phyloP scores from a whole-genome alignment of 2,113 vertebrate species.

The Turdus rufiventris region DNA sequence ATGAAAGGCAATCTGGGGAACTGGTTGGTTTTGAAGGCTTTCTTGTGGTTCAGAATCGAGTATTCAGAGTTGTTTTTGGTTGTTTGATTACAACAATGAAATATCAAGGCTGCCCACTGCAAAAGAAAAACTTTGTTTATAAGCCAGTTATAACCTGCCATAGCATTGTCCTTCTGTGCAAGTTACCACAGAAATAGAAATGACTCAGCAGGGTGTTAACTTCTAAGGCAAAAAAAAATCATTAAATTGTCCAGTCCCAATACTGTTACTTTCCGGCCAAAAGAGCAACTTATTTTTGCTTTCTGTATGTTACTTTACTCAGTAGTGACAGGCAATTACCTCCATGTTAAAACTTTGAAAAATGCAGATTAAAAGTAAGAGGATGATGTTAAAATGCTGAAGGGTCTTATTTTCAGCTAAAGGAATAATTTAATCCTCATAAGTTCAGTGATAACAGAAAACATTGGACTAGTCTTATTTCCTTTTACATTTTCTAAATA shows the following conservation, averaged over 20 bases:
- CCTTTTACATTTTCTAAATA: not conserved
- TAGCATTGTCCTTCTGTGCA: not conserved
- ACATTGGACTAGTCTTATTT: not conserved
- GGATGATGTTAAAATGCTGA: not conserved
- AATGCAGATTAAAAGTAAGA: not conserved
- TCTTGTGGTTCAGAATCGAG: not conserved
- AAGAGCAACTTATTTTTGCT: not conserved
- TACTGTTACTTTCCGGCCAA: not conserved
- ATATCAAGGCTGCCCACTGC: not conserved
- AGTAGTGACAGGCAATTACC: not conserved
- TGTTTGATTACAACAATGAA: not conserved
- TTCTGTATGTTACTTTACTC: not conserved
- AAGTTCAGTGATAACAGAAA: not conserved
- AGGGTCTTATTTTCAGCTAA: not conserved
- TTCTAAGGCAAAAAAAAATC: not conserved
- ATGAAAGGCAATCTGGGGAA: not conserved
- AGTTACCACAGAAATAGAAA: not conserved
- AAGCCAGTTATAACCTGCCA: not conserved
- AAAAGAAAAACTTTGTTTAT: not conserved
- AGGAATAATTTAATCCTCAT: not conserved
- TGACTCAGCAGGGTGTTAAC: not conserved
- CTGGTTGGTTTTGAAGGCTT: not conserved
- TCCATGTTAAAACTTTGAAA: not conserved
- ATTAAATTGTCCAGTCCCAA: not conserved
- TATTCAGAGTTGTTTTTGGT: not conserved